Evolutionary conservation across 2,113 vertebrate genomes (phyloP).

Genomic region (Muntiacus reevesi): DNA sequence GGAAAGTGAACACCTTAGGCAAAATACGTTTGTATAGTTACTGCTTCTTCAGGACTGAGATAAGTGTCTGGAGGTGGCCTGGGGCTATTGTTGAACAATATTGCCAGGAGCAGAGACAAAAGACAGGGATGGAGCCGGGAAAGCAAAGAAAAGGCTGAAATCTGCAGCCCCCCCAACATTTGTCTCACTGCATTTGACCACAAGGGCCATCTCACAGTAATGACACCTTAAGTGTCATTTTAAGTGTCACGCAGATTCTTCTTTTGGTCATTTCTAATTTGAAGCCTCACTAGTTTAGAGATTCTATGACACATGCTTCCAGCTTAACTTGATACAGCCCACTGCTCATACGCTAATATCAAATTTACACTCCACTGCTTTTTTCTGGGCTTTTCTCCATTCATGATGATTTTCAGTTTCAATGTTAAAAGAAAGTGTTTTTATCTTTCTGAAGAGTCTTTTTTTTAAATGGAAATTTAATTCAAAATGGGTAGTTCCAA

Average conservation of each 20-base stretch:
- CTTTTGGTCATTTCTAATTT: background rate
- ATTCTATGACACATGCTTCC: background rate
- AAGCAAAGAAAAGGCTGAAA: background rate
- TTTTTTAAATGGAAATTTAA: background rate
- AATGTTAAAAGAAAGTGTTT: background rate
- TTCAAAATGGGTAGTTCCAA: background rate
- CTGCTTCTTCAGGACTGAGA: background rate
- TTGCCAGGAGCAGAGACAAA: background rate
- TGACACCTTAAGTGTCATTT: too few relatives aligned
- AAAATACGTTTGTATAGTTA: background rate
- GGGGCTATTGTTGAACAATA: background rate
- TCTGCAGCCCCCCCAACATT: background rate
- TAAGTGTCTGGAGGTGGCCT: too few relatives aligned
- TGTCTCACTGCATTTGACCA: background rate
- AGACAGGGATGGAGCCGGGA: background rate
- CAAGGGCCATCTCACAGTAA: too few relatives aligned
- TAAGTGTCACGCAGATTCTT: background rate
- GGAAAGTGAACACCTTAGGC: background rate
- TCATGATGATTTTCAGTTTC: background rate
- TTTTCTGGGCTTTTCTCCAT: background rate
- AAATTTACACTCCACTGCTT: background rate
- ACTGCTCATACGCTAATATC: too few relatives aligned
- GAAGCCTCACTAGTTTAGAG: background rate
- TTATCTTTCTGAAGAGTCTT: background rate
- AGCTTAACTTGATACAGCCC: background rate